Conservation (phyloP, 2,888 invertebrate species). For the Anagyrus pseudococci region DNA sequence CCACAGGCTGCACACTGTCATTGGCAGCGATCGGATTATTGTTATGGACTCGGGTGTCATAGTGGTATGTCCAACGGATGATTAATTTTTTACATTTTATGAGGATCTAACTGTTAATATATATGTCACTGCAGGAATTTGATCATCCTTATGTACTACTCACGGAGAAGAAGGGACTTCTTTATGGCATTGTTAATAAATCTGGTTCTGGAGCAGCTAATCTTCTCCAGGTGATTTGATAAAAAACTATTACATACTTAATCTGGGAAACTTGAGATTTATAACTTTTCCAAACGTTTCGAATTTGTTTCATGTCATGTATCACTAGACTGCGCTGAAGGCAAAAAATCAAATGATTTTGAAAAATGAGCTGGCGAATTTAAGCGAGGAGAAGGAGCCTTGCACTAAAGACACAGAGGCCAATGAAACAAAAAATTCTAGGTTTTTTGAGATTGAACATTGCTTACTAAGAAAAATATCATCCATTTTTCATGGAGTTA, state of each 20-base stretch:
- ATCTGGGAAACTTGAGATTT: neutral
- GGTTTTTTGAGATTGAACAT: too few species aligned
- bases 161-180: constrained; percentile 67
- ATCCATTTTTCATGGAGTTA: too few species aligned
- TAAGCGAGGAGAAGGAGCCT: too few species aligned
- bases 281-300: neutral
- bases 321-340: too few species aligned
- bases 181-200: constrained; percentile 74
- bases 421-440: too few species aligned
- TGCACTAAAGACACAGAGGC: too few species aligned
- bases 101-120: neutral
- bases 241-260: too few species aligned
- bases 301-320: too few species aligned
- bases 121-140: constrained; percentile 66
- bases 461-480: too few species aligned
- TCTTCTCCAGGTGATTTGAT: constrained; percentile 54
- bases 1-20: constrained; percentile 69
- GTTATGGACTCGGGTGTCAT: constrained; percentile 65
- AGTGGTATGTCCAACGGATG: constrained; percentile 44
- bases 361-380: too few species aligned
- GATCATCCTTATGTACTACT: constrained; percentile 77
- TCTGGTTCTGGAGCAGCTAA: constrained; percentile 66
- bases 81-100: neutral
- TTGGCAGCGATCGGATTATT: constrained; percentile 67
- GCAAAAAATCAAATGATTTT: too few species aligned